Evolutionary conservation across 2,113 vertebrate species (phyloP), one percentile per base, ranked within the genome.

Genomic region (Upupa epops): DNA sequence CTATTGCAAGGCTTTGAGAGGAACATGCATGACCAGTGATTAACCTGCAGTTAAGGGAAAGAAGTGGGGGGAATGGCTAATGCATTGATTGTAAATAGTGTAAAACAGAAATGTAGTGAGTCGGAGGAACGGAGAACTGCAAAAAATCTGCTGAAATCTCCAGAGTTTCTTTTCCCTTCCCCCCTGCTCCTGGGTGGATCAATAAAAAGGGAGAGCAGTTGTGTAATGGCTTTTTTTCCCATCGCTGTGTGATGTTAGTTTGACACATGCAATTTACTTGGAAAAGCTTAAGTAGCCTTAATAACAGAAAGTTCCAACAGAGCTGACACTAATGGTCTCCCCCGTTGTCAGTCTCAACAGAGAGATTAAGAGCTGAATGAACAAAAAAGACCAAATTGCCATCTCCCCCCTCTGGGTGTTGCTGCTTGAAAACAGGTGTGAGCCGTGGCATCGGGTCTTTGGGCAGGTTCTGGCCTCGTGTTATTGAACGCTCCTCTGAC

Each of bases 251-350:
- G 71, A 73, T 73, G 37, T 56, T 91, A 46, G 66, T 91, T 90
- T 95, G 94, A 88, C 91, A 91, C 71, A 52, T 66, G 82, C 85
- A 83, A 85, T 91, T 95, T 89, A 91, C 84, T 94, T 81, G 46
- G 84, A 91, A 87, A 89, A 92, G 84, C 94, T 94, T 93, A 95
- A 94, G 81, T 93, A 94, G 78, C 89, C 82, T 73, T 96, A 94
- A 92, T 92, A 92, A 73, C 91, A 85, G 79, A 93, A 92, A 85
- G 82, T 73, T 68, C 64, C 69, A 77, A 75, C 82, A 77, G 72
- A 92, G 75, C 91, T 88, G 91, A 94, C 90, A 85, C 85, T 94
- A 92, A 95, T 92, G 93, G 89, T 87, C 89, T 92, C 78, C 72
- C 66, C 85, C 1, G 1, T 88, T 93, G 82, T 89, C 85, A 77